Percentiles rank a stretch among this genome's conserved stretches.
These are phyloP conservation scores for Mizuhopecten yessoensis DNA, from an alignment of 1,140 invertebrate species.

Conservation along the genomic window DNA sequence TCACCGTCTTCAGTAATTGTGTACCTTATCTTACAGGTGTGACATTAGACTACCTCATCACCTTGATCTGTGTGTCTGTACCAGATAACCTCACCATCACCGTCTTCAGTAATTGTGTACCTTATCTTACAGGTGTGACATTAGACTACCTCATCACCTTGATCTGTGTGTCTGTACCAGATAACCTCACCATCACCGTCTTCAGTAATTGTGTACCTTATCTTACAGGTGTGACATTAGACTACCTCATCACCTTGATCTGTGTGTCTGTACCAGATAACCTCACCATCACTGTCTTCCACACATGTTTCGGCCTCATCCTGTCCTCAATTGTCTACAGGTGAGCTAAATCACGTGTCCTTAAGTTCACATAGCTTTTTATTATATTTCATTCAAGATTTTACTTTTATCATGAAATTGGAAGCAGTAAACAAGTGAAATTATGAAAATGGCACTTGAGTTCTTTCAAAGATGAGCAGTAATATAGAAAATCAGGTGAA, in stretches of 20 bases:
- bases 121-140: conserved; percentile 73
- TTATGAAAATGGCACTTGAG: too few species aligned
- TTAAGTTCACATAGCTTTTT: too few species aligned
- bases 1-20: conserved; percentile 67
- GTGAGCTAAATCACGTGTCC: conserved; percentile 65
- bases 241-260: conserved; percentile 75
- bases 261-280: conserved; percentile 68
- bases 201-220: too few species aligned
- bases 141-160: conserved; percentile 77
- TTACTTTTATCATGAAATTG: too few species aligned
- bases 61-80: conserved; percentile 65
- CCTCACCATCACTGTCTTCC: conserved; percentile 65
- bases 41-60: conserved; percentile 63
- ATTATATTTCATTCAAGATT: too few species aligned
- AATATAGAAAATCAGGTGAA: too few species aligned
- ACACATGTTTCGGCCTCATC: conserved; percentile 66
- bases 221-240: conserved; percentile 74
- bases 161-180: conserved; percentile 68
- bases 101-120: too few species aligned
- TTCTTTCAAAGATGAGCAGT: too few species aligned
- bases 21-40: too few species aligned
- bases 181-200: conserved; percentile 60
- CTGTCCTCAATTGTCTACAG: conserved; percentile 67
- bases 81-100: conserved; percentile 65
- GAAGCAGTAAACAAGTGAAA: too few species aligned